Evolutionary conservation across 2,797 vertebrate genomes (phyloP).

Genomic region (Hoplostethus atlanticus): DNA sequence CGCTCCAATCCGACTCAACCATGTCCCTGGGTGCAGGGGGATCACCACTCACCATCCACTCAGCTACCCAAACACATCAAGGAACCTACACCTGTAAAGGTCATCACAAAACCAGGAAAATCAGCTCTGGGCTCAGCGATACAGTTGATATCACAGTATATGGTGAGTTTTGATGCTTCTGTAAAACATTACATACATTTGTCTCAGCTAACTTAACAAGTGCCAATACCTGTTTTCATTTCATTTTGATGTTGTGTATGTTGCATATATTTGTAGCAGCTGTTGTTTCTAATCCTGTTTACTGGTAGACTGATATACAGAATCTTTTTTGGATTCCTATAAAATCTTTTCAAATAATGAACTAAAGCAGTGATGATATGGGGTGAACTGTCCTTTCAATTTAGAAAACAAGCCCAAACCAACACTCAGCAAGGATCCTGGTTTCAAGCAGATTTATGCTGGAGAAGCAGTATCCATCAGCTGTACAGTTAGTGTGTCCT

Average conservation of each 20-base stretch:
- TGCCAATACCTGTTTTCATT: slow-evolving; percentile 31
- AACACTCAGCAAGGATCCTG: slow-evolving; percentile 17
- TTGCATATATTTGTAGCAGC: too few species aligned
- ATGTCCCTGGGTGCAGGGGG: accelerated
- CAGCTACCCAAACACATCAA: accelerated
- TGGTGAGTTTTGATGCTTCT: slow-evolving; percentile 49
- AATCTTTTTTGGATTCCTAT: too few species aligned
- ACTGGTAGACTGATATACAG: too few species aligned
- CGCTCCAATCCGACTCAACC: accelerated
- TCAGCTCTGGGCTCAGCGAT: slow-evolving; percentile 51
- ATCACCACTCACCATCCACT: slow-evolving; percentile 24
- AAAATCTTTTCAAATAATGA: background rate
- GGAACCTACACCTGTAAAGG: slow-evolving; percentile 61
- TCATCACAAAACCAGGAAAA: background rate
- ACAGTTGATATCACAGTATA: slow-evolving; percentile 1
- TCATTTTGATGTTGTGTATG: too few species aligned
- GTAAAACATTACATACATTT: background rate
- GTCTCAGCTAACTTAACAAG: background rate
- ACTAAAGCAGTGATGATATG: background rate
- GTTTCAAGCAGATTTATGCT: slow-evolving; percentile 49
- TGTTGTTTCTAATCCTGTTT: too few species aligned
- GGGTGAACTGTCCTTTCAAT: slow-evolving; percentile 10
- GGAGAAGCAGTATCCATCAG: slow-evolving; percentile 61
- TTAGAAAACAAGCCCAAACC: slow-evolving; percentile 37
- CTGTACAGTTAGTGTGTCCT: slow-evolving; percentile 41